Base-by-base conservation (phyloP, 92 coral and sea anemone species). In the Paramuricea clavata region DNA sequence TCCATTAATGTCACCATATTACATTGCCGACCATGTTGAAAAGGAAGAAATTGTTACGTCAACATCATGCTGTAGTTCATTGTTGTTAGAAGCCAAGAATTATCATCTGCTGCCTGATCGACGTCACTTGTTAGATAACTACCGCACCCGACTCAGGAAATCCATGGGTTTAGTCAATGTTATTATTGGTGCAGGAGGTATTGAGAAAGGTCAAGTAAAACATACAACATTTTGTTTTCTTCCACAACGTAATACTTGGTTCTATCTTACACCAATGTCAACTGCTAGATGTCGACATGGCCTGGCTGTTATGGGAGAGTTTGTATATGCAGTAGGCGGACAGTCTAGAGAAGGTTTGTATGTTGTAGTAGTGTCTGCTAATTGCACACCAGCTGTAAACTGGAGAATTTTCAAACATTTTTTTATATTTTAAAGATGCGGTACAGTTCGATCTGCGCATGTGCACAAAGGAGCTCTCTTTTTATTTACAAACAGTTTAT, bases 281-380 rank as follows among this genome's bases (percentile, higher is more conserved):
- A 91, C 81, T 1, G 99, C 99, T 31, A 79, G 99, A 81, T 97
- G 99, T 69, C 86, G 99, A 21, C 99, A 97, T 87, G 99, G 99
- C 26, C 86, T 97, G 22, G 96, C 99, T 12, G 92, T 97, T 30
- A 92, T 98, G 60, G 98, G 99, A 11, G 99, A 97, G 70, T 94
- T 97, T 98, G 99, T 97, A 47, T 97, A 97, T 88, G 97, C 99
- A 26, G 99, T 97, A 31, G 99, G 99, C 71, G 99, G 99, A 9
- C 99, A 97, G 93, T 97, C 98, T 9, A 83, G 98, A 50, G 99
- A 97, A 84, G 99, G 99, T 97, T 47, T 74, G 87, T 28, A 36
- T 4, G 1, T 74, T 35, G 27, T n/a, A n/a, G n/a, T n/a, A n/a
- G n/a, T n/a, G n/a, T n/a, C n/a, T n/a, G n/a, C n/a, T n/a, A n/a